These are phyloP conservation scores for Diploscapter pachys DNA, from an alignment of 1,140 invertebrate genomes.

Conservation along the genomic window DNA sequence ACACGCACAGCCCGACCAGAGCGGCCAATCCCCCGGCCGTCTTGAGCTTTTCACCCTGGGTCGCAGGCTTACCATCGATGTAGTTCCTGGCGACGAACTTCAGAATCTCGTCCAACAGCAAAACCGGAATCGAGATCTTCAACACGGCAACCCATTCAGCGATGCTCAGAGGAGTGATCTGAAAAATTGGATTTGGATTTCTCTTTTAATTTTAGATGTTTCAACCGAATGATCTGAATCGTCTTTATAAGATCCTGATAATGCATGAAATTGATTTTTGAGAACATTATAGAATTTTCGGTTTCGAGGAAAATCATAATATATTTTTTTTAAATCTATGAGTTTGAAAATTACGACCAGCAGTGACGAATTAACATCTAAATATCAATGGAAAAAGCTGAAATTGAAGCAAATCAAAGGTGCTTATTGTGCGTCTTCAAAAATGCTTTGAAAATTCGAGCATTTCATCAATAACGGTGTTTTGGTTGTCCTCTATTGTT, in stretches of 20 bases:
- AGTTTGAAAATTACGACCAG: no score
- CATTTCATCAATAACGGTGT: no score
- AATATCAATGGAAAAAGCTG: no score
- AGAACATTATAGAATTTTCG: no score
- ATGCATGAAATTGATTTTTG: no score
- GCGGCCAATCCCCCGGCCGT: slow-evolving; percentile 28
- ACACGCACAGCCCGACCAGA: slow-evolving; percentile 36
- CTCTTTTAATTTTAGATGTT: not conserved
- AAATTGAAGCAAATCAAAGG: no score
- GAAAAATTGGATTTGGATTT: slow-evolving; percentile 56
- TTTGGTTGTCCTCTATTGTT: no score
- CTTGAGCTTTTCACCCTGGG: slow-evolving; percentile 20
- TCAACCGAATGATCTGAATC: not conserved
- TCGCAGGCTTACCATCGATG: slow-evolving; percentile 76
- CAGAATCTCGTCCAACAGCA: slow-evolving; percentile 96
- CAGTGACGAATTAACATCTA: no score
- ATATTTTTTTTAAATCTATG: no score
- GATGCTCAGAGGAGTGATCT: slow-evolving; percentile 87
- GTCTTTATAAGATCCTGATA: not conserved
- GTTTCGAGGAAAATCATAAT: no score
- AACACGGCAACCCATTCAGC: slow-evolving; percentile 98
- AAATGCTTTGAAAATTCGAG: no score
- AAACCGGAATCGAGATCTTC: slow-evolving; percentile 98
- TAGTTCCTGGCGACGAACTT: slow-evolving; percentile 98
- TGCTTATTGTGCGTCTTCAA: no score